These are phyloP conservation scores for Dryobota labecula DNA, from an alignment of 2,888 invertebrate species.

Conservation along the genomic window DNA sequence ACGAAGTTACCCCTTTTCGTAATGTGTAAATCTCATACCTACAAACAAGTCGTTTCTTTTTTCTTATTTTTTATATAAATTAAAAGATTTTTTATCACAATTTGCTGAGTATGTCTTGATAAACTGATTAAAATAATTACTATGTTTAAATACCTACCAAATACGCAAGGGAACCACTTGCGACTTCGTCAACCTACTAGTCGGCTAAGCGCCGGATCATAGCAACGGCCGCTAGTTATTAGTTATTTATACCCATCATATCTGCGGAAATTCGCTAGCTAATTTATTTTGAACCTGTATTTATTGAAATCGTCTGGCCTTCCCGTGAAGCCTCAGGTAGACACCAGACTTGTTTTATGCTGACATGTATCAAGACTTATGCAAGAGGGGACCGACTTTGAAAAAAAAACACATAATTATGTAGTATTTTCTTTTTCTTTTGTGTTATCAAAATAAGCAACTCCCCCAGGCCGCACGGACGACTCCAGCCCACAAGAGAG, in stretches of 20 bases:
- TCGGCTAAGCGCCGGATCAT: no score
- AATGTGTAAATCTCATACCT: no score
- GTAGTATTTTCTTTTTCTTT: not conserved
- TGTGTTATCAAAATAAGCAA: not conserved
- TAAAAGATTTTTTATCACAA: no score
- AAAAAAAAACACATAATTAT: no score
- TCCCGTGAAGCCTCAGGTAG: not conserved
- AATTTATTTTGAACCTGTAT: not conserved
- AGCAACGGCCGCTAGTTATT: not conserved
- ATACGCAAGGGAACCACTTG: no score
- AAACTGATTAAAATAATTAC: no score
- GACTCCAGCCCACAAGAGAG: conserved; percentile 93
- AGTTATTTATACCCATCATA: not conserved
- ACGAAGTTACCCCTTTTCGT: no score
- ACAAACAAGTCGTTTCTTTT: no score
- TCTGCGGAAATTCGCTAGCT: not conserved
- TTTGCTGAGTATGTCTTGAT: no score
- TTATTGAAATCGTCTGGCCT: not conserved
- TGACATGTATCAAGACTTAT: not conserved
- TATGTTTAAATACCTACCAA: no score
- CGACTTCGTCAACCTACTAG: no score
- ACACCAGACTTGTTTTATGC: not conserved
- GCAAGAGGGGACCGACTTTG: not conserved
- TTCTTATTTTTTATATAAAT: no score
- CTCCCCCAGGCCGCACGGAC: conserved; percentile 86